Base-by-base conservation (phyloP, 2,113 vertebrate genomes). In the Heloderma charlesbogerti region DNA sequence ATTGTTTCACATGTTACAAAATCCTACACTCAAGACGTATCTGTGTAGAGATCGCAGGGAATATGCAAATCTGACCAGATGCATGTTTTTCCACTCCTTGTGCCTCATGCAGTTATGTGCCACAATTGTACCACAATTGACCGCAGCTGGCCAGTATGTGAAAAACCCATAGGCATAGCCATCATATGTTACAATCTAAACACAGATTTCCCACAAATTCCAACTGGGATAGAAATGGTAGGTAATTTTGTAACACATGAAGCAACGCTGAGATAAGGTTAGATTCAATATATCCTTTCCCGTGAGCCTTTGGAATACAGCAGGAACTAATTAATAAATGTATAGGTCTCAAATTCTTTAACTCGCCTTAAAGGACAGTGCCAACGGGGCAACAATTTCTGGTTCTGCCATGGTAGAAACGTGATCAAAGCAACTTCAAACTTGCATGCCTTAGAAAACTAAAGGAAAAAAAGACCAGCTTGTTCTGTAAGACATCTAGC, bases 401-500 rank as follows among this genome's bases (percentile, higher is more conserved):
- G 15, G 0, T 89, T 85, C 78, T 85, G 7, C 74, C 51, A 27
- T 90, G 86, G 27, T 85, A 86, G 92, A 57, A 82, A 77, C 31
- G 22, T 1, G 3, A 37, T 85, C 71, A 63, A 87, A 91, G 40
- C 77, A 43, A 60, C 13, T 86, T 69, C 22, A 69, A 57, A 43
- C 45, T 27, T 37, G 66, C 51, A 60, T 81, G 84, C 31, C 86
- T 93, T 37, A 29, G 86, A 82, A 90, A 91, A 34, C 54, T 37
- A 40, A 16, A 79, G 72, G 2, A 6, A 15, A 27, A 54, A 18
- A 10, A 25, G n/a, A 20, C 69, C 43, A 69, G 43, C 43, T 88
- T 81, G 87, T 81, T 81, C 34, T 48, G 43, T 54, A 29, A 60
- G 54, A 84, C 37, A 89, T 84, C n/a, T 63, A 90, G 78, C 91